Conservation (phyloP, 2,797 vertebrate genomes). For the Melopsittacus undulatus region DNA sequence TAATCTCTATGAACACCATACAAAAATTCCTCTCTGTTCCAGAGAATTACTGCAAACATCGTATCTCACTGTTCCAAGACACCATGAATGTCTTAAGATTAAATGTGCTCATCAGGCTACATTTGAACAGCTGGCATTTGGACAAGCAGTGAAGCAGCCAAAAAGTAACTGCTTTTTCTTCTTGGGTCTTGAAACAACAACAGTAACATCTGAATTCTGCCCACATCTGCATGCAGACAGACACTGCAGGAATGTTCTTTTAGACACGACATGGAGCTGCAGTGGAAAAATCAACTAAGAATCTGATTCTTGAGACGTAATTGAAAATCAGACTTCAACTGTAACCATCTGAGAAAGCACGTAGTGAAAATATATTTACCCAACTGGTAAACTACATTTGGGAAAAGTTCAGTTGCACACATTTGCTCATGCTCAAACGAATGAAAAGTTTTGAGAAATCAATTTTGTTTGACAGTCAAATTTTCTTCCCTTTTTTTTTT, state of each 20-base stretch:
- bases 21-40: background rate
- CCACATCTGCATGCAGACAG: conserved; percentile 1
- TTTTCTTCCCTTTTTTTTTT: background rate
- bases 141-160: background rate
- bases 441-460: background rate
- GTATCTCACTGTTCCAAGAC: background rate
- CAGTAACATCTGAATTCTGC: background rate
- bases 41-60: background rate
- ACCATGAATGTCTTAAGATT: background rate
- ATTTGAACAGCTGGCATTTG: background rate
- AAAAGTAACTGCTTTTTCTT: background rate
- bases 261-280: background rate
- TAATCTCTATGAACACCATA: background rate
- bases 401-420: background rate
- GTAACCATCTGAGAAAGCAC: rapidly evolving
- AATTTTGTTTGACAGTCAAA: background rate
- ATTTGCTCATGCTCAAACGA: background rate
- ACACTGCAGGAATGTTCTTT: background rate
- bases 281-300: background rate
- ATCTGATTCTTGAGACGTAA: background rate
- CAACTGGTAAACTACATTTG: background rate
- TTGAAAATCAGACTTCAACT: background rate
- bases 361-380: background rate
- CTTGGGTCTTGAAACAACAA: background rate
- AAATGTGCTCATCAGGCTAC: background rate